Evolutionary conservation across 2,888 invertebrate genomes (phyloP).

Genomic region (Caenorhabditis sp.): DNA sequence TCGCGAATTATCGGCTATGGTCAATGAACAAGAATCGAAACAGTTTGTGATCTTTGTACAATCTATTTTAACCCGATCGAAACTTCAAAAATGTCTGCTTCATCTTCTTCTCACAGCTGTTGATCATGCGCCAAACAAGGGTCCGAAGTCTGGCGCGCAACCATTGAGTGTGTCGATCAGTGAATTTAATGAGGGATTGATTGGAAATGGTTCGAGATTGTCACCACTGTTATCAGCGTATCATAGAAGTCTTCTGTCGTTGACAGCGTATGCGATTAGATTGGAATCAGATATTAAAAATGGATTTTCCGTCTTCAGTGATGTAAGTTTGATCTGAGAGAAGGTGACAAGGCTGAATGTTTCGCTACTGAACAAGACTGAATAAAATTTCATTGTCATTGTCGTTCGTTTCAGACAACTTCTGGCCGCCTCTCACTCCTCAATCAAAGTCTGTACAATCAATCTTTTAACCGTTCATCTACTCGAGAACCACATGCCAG

Average conservation of each 20-base stretch:
- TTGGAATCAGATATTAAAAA: constrained; percentile 65
- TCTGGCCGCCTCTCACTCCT: constrained; percentile 61
- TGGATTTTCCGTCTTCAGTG: constrained; percentile 51
- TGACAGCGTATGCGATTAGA: constrained; percentile 66
- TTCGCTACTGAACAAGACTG: neutral
- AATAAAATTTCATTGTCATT: neutral
- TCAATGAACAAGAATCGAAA: constrained; percentile 59
- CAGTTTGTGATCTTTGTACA: constrained; percentile 77
- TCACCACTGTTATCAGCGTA: constrained; percentile 61
- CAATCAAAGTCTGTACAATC: constrained; percentile 54
- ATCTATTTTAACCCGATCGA: constrained; percentile 71
- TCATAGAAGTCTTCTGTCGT: constrained; percentile 64
- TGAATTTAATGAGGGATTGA: constrained; percentile 67
- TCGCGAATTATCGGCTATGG: constrained; percentile 59
- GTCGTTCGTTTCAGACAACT: constrained; percentile 16
- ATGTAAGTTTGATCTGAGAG: constrained; percentile 17
- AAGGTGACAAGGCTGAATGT: no score
- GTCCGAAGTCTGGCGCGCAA: constrained; percentile 15
- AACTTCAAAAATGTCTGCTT: constrained; percentile 84
- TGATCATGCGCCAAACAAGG: constrained; percentile 44
- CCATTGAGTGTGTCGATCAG: constrained; percentile 65
- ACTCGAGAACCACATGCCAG: constrained; percentile 55
- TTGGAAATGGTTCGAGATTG: constrained; percentile 38
- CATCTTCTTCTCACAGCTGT: constrained; percentile 82
- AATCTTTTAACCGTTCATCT: constrained; percentile 54